Conservation (phyloP, 1,140 invertebrate genomes). For the Heliconius nattereri region DNA sequence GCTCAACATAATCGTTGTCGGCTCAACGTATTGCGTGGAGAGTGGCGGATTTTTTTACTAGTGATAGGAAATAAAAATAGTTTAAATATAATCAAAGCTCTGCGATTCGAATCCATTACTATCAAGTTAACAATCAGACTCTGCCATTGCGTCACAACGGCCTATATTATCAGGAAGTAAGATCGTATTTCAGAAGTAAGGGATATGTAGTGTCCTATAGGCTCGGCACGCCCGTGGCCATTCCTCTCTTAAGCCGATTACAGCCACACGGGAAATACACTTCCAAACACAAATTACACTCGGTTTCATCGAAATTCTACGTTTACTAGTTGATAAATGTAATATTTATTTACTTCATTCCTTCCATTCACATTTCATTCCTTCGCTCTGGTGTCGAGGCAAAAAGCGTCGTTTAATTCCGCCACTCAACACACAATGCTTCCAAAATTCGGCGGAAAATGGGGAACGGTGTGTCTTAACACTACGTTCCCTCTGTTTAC, state of each 20-base stretch:
- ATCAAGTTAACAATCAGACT: background rate
- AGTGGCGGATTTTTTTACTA: too few relatives aligned
- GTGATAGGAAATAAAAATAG: background rate
- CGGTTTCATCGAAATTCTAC: conserved; percentile 44
- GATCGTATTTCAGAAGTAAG: conserved; percentile 29
- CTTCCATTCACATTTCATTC: too few relatives aligned
- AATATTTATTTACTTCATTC: too few relatives aligned
- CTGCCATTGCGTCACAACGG: background rate
- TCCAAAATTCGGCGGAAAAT: too few relatives aligned
- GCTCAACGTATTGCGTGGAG: too few relatives aligned
- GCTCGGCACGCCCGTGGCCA: conserved; percentile 50
- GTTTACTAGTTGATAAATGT: conserved; percentile 28
- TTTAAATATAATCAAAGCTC: background rate
- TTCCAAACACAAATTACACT: conserved; percentile 53
- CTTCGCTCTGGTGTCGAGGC: too few relatives aligned
- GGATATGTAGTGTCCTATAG: conserved; percentile 37
- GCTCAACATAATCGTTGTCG: too few relatives aligned
- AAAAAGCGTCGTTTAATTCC: too few relatives aligned
- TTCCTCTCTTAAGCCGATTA: conserved; percentile 62
- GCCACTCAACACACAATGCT: too few relatives aligned
- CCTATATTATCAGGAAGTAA: background rate
- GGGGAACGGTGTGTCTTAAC: too few relatives aligned
- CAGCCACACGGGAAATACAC: conserved; percentile 55
- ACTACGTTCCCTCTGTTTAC: too few relatives aligned
- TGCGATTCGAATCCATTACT: background rate